These are phyloP conservation scores for Oplegnathus fasciatus DNA, from an alignment of 2,113 vertebrate species.

Conservation along the genomic window DNA sequence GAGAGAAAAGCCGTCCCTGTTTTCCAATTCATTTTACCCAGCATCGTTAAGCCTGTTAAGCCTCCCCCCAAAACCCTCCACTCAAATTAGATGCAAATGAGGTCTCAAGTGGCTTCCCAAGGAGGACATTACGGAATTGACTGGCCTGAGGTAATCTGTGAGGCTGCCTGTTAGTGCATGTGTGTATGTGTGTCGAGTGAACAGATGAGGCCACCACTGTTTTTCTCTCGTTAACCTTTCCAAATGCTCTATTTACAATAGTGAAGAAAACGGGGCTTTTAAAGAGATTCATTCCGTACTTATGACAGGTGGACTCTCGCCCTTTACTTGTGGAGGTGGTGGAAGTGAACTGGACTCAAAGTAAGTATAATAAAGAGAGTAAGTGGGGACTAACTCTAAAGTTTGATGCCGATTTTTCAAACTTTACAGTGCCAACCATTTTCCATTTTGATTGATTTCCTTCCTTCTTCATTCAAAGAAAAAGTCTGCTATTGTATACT, in stretches of 20 bases:
- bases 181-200: constrained; percentile 49
- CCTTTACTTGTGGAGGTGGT: background rate
- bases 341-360: constrained; percentile 20
- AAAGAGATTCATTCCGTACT: constrained; percentile 27
- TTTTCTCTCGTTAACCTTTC: constrained; percentile 78
- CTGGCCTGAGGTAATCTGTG: constrained; percentile 75
- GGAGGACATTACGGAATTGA: constrained; percentile 76
- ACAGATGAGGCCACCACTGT: constrained; percentile 63
- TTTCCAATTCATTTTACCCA: constrained; percentile 72
- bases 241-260: constrained; percentile 65
- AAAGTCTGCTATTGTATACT: background rate
- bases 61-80: constrained; percentile 66
- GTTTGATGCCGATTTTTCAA: constrained; percentile 38
- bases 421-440: constrained; percentile 29
- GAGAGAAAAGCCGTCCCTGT: constrained; percentile 70
- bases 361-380: constrained; percentile 19
- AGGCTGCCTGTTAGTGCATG: constrained; percentile 43
- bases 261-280: constrained; percentile 43
- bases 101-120: constrained; percentile 80
- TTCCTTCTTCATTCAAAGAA: constrained; percentile 16
- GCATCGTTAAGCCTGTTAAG: constrained; percentile 75
- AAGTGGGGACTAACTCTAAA: constrained; percentile 7
- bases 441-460: constrained; percentile 43
- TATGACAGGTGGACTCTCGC: constrained; percentile 64
- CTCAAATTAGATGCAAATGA: constrained; percentile 85